A percentile compares a stretch with the other conserved stretches of the same genome.
Conservation (phyloP, 2,888 invertebrate species). For the Drosophila putrida region DNA sequence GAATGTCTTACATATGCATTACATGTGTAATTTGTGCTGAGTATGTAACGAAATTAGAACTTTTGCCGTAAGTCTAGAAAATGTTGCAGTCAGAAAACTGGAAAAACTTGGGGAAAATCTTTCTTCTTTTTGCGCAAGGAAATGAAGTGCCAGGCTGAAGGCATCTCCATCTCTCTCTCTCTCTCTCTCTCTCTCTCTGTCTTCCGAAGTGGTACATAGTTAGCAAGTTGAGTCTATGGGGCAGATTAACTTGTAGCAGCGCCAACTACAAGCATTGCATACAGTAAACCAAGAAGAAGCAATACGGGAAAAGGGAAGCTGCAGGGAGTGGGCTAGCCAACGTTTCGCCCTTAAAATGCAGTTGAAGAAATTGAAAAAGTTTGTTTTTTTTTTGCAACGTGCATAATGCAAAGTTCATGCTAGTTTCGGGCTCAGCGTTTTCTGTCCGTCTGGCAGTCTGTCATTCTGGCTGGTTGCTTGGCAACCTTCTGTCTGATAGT, state of each 20-base stretch:
- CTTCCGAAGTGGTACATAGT: conserved; percentile 47
- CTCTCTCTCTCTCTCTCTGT: not conserved
- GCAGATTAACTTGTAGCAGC: conserved; percentile 75
- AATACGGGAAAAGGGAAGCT: not conserved
- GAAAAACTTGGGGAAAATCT: conserved; percentile 53
- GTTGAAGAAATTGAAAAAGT: conserved; percentile 80
- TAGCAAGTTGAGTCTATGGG: conserved; percentile 70
- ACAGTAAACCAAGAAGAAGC: conserved; percentile 6
- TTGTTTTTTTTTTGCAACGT: conserved; percentile 40
- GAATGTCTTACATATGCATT: conserved; percentile 72
- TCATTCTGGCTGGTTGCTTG: conserved; percentile 8
- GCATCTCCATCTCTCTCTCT: conserved; percentile 11
- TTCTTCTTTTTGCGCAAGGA: conserved; percentile 32
- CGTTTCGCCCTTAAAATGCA: conserved; percentile 56
- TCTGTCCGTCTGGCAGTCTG: conserved; percentile 7
- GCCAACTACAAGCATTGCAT: conserved; percentile 58
- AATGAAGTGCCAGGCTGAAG: conserved; percentile 49
- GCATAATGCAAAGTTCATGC: conserved; percentile 60
- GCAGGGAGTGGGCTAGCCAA: not conserved
- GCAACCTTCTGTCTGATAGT: conserved; percentile 12
- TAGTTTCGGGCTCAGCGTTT: conserved; percentile 31
- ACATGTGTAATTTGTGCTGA: conserved; percentile 76
- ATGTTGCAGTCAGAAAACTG: conserved; percentile 21
- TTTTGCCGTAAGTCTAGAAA: conserved; percentile 46
- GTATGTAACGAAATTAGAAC: conserved; percentile 76